Evolutionary conservation across 2,797 vertebrate species (phyloP).

Genomic region (Eremophila alpestris): DNA sequence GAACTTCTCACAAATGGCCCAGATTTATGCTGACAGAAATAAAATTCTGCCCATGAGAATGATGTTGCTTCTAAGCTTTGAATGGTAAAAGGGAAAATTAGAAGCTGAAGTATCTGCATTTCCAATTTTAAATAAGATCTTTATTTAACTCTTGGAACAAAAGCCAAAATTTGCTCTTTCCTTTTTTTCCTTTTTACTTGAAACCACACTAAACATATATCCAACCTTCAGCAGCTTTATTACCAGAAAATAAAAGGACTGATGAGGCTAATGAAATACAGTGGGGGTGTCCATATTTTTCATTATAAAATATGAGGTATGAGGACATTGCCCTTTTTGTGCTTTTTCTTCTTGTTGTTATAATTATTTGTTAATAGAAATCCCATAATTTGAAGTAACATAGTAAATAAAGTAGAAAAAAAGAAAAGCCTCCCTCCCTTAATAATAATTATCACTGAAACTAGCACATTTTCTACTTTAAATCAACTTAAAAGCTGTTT

Average conservation of each 20-base stretch:
- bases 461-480: background rate
- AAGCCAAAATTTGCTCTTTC: slow-evolving; percentile 8
- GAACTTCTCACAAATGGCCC: slow-evolving; percentile 17
- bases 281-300: background rate
- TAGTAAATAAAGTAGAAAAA: background rate
- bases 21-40: slow-evolving; percentile 32
- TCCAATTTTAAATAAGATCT: slow-evolving; percentile 42
- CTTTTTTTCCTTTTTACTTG: background rate
- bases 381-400: background rate
- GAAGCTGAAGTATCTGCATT: slow-evolving; percentile 27
- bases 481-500: background rate
- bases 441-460: background rate
- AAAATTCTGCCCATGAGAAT: slow-evolving; percentile 29
- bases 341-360: background rate
- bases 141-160: slow-evolving; percentile 45
- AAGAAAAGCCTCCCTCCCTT: background rate
- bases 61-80: slow-evolving; percentile 16
- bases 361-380: background rate
- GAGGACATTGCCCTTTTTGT: background rate
- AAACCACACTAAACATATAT: slow-evolving; percentile 54
- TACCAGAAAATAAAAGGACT: slow-evolving; percentile 50
- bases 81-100: slow-evolving; percentile 28
- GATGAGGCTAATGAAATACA: slow-evolving; percentile 44
- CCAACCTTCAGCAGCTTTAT: slow-evolving; percentile 9
- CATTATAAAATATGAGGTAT: background rate